phyloP scores from a whole-genome alignment of 2,797 vertebrate species.

The Calcarius lapponicus region DNA sequence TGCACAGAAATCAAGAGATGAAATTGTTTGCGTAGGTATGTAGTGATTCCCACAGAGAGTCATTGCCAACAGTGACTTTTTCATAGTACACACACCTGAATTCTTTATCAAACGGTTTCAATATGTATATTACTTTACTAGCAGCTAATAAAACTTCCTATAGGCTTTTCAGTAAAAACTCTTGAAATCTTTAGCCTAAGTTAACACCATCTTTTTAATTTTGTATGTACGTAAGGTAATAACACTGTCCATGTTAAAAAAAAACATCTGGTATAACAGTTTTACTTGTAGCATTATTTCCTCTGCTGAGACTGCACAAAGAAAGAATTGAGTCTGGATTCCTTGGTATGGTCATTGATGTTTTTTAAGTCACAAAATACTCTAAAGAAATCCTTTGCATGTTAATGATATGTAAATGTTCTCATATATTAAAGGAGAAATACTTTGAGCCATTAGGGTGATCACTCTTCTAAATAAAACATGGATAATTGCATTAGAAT shows the following conservation, averaged over 20 bases:
- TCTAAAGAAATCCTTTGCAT: background rate
- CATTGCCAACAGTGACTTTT: background rate
- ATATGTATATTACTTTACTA: background rate
- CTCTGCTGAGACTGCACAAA: background rate
- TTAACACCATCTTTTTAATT: background rate
- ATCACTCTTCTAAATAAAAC: slow-evolving; percentile 12
- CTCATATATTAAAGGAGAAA: background rate
- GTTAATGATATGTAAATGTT: background rate
- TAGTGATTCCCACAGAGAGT: background rate
- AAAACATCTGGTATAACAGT: background rate
- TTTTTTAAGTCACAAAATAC: background rate
- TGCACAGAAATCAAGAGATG: background rate
- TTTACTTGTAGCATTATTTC: background rate
- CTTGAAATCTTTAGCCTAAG: background rate
- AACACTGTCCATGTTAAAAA: background rate
- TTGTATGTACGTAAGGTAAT: background rate
- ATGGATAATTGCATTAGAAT: background rate
- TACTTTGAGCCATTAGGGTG: background rate
- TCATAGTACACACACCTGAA: background rate
- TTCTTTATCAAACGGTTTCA: background rate
- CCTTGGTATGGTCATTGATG: fast-evolving
- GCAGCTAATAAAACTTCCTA: background rate
- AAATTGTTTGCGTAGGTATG: background rate
- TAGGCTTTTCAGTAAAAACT: background rate
- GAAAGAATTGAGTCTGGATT: background rate